A percentile compares a stretch with the other conserved stretches of the same genome.
Evolutionary conservation across 2,888 invertebrate species (phyloP).

Genomic region (Cactoblastis cactorum): DNA sequence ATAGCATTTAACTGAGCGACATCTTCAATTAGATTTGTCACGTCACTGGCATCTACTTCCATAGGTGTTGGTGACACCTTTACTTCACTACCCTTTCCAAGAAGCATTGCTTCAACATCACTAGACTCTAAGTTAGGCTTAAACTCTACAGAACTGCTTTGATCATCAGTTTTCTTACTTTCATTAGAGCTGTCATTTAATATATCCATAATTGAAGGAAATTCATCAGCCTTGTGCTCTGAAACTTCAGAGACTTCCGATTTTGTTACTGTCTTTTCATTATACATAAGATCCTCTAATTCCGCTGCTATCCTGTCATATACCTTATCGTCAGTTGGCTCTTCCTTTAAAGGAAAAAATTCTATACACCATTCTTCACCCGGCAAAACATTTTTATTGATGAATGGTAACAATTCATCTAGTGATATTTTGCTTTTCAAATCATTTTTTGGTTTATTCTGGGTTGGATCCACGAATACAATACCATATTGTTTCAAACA

Average conservation of each 20-base stretch:
- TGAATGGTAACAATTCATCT: slow-evolving; percentile 49
- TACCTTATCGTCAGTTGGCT: slow-evolving; percentile 68
- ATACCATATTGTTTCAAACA: slow-evolving; percentile 59
- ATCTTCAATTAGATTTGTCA: slow-evolving; percentile 44
- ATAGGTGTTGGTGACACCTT: slow-evolving; percentile 40
- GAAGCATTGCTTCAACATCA: slow-evolving; percentile 72
- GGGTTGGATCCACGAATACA: slow-evolving; percentile 52
- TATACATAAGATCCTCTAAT: slow-evolving; percentile 71
- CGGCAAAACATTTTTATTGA: slow-evolving; percentile 58
- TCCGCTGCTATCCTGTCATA: slow-evolving; percentile 75
- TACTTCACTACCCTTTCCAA: slow-evolving; percentile 44
- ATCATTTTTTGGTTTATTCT: slow-evolving; percentile 39
- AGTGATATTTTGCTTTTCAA: slow-evolving; percentile 44
- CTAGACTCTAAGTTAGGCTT: slow-evolving; percentile 59
- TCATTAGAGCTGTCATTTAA: slow-evolving; percentile 53
- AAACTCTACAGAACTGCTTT: slow-evolving; percentile 41
- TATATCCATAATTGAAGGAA: slow-evolving; percentile 74
- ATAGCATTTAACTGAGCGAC: slow-evolving; percentile 39
- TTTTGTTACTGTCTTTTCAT: slow-evolving; percentile 48
- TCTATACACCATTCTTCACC: slow-evolving; percentile 68
- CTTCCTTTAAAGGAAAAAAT: slow-evolving; percentile 61
- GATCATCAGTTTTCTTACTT: slow-evolving; percentile 34
- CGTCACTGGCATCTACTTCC: slow-evolving; percentile 51
- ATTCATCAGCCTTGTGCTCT: slow-evolving; percentile 52
- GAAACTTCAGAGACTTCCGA: slow-evolving; percentile 35